Base-by-base conservation (phyloP, 2,113 vertebrate species). In the zebrafish (Danio rerio) region DNA sequence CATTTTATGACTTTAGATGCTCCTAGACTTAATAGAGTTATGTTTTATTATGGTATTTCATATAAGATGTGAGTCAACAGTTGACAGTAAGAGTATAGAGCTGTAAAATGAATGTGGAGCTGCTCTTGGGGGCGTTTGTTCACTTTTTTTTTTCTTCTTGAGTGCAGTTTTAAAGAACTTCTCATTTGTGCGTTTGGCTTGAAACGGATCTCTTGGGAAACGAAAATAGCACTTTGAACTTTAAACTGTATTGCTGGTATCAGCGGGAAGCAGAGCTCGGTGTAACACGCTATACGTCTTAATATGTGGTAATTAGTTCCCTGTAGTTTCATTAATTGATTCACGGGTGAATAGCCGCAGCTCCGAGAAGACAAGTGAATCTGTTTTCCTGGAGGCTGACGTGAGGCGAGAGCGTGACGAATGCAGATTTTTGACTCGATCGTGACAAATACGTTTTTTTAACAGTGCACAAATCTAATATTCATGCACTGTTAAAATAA, bases 311-410 rank as follows among this genome's bases (percentile, higher is more conserved):
- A 76, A 76, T 76, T 58, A 59, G 53, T 76, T 76, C 73, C 73
- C 73, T 61, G 73, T 76, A 47, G 73, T 76, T 76, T 76, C 71
- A 56, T 74, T 74, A 74, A 74, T 74, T 74, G 71, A 74, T 76
- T 76, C 56, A 76, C 56, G 56, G 18, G 56, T 76, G 43, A 76
- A 47, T 12, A 74, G 53, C 52, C 73, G 8, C 56, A 9, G 40
- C 73, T 58, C 16, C 10, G 72, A 8, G 72, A 76, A 59, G 42
- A 76, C 40, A 56, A 74, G 71, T 43, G 53, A 56, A 56, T 73
- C 52, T 74, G 53, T 74, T 56, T 43, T 42, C 31, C n/a, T 69
- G 66, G 5, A 31, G n/a, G 43, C n/a, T 49, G 43, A 20, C 10
- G 43, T 7, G 66, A 69, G 8, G 50, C 12, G 66, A 49, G 66